These are phyloP conservation scores for Stenchaetothrips biformis DNA, from an alignment of 2,888 invertebrate genomes.

Conservation along the genomic window DNA sequence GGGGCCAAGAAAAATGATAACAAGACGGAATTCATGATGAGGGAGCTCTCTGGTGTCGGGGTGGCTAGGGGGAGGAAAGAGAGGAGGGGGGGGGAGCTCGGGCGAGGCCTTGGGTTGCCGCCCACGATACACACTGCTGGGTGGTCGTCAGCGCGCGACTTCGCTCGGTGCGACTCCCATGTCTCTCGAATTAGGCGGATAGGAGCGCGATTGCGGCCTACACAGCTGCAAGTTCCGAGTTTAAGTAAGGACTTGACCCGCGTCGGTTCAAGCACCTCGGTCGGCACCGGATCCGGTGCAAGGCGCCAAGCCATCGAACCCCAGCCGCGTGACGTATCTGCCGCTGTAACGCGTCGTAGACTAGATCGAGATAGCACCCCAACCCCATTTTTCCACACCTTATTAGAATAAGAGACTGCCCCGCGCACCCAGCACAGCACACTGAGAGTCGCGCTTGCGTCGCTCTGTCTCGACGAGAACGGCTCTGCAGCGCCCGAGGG, in stretches of 20 bases:
- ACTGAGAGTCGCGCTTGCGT: background rate
- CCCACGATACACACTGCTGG: too few species aligned
- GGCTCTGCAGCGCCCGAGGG: background rate
- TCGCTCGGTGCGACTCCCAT: too few species aligned
- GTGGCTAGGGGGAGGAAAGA: background rate
- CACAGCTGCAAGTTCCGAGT: too few species aligned
- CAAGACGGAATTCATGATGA: conserved; percentile 23
- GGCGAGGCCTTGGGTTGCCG: too few species aligned
- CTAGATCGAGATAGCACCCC: background rate
- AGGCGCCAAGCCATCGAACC: too few species aligned
- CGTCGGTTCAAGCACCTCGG: too few species aligned
- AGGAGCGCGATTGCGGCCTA: too few species aligned
- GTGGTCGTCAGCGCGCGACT: too few species aligned
- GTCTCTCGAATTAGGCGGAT: too few species aligned
- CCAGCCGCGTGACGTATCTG: background rate
- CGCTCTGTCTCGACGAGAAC: background rate
- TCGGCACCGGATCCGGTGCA: too few species aligned
- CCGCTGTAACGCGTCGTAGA: background rate
- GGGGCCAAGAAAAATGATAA: conserved; percentile 13
- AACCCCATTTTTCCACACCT: background rate
- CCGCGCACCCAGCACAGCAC: background rate
- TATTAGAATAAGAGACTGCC: background rate
- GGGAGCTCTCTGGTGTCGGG: background rate
- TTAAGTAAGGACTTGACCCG: too few species aligned
- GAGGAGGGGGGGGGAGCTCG: background rate